These are phyloP conservation scores for Pogonomyrmex californicus DNA, from an alignment of 1,140 invertebrate genomes.

Conservation along the genomic window DNA sequence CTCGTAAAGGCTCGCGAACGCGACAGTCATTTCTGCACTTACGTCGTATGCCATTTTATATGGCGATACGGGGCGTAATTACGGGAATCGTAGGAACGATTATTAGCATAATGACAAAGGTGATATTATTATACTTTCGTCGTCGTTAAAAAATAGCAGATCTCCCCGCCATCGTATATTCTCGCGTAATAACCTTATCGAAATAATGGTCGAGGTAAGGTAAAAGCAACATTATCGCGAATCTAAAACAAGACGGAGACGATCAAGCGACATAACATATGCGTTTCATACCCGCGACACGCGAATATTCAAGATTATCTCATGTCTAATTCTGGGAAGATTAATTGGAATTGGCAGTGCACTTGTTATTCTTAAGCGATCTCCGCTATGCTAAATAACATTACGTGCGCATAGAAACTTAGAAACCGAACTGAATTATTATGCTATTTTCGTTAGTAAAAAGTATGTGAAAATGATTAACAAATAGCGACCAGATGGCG, in stretches of 20 bases:
- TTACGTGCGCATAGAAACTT: constrained; percentile 3
- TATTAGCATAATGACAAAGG: constrained; percentile 18
- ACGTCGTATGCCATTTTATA: neutral
- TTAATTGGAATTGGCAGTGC: constrained; percentile 55
- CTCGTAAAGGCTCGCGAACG: neutral
- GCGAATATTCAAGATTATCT: constrained; percentile 57
- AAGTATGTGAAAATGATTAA: neutral
- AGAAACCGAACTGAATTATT: constrained; percentile 36
- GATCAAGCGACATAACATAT: constrained; percentile 60
- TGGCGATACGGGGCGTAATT: constrained; percentile 17
- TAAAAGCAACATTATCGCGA: constrained; percentile 48
- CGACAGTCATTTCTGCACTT: neutral
- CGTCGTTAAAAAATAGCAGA: constrained; percentile 29
- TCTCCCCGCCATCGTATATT: constrained; percentile 12
- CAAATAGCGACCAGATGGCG: neutral
- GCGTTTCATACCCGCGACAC: constrained; percentile 53
- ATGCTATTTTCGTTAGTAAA: constrained; percentile 8
- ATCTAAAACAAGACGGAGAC: constrained; percentile 55
- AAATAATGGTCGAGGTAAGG: constrained; percentile 28
- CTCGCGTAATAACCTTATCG: constrained; percentile 50
- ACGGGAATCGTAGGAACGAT: constrained; percentile 2
- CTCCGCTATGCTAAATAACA: constrained; percentile 44
- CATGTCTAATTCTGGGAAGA: constrained; percentile 49
- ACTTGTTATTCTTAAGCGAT: constrained; percentile 43
- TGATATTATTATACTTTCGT: constrained; percentile 14